Base-by-base conservation (phyloP, 1,140 invertebrate genomes). In the Ostrea edulis region DNA sequence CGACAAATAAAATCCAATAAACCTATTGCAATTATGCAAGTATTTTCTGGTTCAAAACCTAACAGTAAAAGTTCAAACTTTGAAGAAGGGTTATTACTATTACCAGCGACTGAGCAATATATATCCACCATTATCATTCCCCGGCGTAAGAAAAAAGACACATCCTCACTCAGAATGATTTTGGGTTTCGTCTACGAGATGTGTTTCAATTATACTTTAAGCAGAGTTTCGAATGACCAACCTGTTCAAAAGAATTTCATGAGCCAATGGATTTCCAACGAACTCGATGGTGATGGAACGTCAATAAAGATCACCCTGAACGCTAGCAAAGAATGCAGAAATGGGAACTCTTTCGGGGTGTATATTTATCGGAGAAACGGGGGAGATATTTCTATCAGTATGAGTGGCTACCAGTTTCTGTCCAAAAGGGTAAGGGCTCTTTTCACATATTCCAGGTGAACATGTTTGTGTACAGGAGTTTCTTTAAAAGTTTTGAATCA, bases 61-160 rank as follows among this genome's bases (percentile, higher is more conserved):
- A 58, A 62, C 55, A 62, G 17, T 4, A 77, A 20, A 77, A 12
- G 11, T 9, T 11, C 68, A 35, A 62, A 62, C 12, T 62, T 7
- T 17, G 22, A 35, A 25, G 68, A 77, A 77, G 68, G 68, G 4
- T 25, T 77, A 35, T 77, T 77, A 77, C 25, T 77, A 11, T 25
- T 77, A 35, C 68, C 68, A 14, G 68, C 68, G 12, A 77, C 29
- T 35, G 29, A 77, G 22, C 68, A 77, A 25, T 77, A 77, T 77
- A 29, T 77, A 3, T 77, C 68, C 9, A 29, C 68, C 7, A 25
- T 35, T 9, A 29, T 77, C 68, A 29, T 77, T 29, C 68, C 68
- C n/a, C 55, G 17, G 14, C 55, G 55, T 17, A 62, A 62, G 55
- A 77, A 77, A 77, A 20, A 62, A 20, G 1, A 55, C 54, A 7